Evolutionary conservation across 2,797 vertebrate species (phyloP).

Genomic region (Falco columbarius): DNA sequence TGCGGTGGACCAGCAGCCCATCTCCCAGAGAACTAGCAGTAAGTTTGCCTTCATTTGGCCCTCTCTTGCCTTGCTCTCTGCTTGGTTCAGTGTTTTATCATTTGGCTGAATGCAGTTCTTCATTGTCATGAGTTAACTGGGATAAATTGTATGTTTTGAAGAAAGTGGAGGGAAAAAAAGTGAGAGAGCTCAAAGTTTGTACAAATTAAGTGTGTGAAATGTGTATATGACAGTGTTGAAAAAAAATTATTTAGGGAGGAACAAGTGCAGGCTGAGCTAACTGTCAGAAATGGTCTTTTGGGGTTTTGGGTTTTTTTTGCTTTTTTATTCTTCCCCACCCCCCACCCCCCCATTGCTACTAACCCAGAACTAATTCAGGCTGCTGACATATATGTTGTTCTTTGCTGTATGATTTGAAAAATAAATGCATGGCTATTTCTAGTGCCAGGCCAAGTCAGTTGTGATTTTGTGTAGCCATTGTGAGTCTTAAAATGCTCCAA

Average conservation of each 20-base stretch:
- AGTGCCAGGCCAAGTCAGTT: neutral
- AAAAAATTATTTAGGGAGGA: neutral
- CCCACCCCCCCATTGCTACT: neutral
- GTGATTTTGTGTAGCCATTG: neutral
- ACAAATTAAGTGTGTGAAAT: neutral
- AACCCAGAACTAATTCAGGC: neutral
- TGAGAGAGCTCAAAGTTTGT: neutral
- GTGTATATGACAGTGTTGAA: rapidly evolving
- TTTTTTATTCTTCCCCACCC: too few species aligned
- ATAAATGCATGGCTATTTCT: neutral
- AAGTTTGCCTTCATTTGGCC: neutral
- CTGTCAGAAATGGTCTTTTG: neutral
- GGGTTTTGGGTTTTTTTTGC: neutral
- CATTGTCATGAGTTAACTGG: neutral
- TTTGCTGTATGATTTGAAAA: neutral
- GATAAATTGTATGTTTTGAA: neutral
- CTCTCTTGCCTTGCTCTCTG: neutral
- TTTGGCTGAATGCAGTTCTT: neutral
- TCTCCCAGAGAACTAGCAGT: neutral
- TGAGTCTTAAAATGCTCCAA: neutral
- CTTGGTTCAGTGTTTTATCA: neutral
- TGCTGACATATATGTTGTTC: rapidly evolving
- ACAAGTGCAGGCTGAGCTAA: neutral
- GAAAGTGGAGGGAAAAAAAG: neutral
- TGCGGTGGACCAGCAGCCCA: neutral